Percentiles rank a stretch among this genome's conserved stretches.
Conservation (phyloP, 2,797 vertebrate genomes). For the Trachurus trachurus region DNA sequence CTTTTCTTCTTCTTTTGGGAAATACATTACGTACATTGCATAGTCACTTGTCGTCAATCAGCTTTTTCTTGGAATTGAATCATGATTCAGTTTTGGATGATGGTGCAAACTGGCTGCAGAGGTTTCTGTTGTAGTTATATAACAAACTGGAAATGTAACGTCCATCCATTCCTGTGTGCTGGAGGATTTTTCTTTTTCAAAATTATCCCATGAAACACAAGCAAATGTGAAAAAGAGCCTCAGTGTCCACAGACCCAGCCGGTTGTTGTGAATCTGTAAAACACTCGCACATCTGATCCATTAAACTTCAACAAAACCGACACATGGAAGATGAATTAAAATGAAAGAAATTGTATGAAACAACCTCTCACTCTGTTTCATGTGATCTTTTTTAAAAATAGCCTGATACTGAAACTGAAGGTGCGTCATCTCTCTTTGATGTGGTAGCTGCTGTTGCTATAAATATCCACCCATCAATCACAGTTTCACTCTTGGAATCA, state of each 20-base stretch:
- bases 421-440: constrained; percentile 10
- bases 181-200: background rate
- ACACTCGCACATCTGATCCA: background rate
- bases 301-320: background rate
- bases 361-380: background rate
- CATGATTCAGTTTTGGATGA: background rate
- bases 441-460: constrained; percentile 22
- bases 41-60: too few relatives aligned
- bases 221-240: background rate
- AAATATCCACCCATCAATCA: constrained; percentile 14
- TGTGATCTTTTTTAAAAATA: constrained; percentile 38
- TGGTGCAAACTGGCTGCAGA: background rate
- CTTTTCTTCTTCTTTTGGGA: too few relatives aligned
- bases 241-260: background rate
- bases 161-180: background rate
- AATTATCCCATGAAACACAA: constrained; percentile 3
- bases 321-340: background rate
- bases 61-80: constrained; percentile 12
- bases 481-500: constrained; percentile 2
- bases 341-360: background rate
- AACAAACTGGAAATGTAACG: constrained; percentile 1
- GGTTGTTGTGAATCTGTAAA: too few relatives aligned
- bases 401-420: constrained; percentile 28
- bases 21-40: background rate
- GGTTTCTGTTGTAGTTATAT: constrained; percentile 1